Percentiles rank a stretch among this genome's conserved stretches.
phyloP scores from a whole-genome alignment of 2,113 vertebrate genomes.

The Python bivittatus region DNA sequence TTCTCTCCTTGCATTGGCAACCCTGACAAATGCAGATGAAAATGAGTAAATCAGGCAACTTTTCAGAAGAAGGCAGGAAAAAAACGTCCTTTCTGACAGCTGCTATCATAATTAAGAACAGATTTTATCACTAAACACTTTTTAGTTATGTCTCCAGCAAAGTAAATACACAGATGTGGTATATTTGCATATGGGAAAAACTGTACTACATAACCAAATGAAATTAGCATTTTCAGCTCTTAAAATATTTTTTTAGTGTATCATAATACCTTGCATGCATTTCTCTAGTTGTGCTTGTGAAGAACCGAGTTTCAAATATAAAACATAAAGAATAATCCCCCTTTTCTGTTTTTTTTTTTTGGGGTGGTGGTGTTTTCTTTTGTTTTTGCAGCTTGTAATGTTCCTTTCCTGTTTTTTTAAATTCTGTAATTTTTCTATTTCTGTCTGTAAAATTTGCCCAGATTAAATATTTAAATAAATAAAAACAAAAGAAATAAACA shows the following conservation, averaged over 20 bases:
- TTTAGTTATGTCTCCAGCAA: slow-evolving; percentile 76
- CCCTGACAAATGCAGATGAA: slow-evolving; percentile 74
- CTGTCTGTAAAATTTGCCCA: neutral
- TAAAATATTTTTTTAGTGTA: slow-evolving; percentile 67
- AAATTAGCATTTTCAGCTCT: slow-evolving; percentile 70
- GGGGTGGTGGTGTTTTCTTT: neutral
- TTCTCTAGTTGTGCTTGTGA: slow-evolving; percentile 60
- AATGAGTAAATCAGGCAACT: slow-evolving; percentile 78
- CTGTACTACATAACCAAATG: slow-evolving; percentile 59
- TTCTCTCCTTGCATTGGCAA: slow-evolving; percentile 73
- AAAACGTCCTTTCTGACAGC: slow-evolving; percentile 76
- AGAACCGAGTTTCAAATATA: slow-evolving; percentile 51
- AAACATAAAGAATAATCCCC: slow-evolving; percentile 2
- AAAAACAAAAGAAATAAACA: slow-evolving; percentile 48
- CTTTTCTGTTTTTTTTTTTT: neutral
- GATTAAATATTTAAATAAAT: no score
- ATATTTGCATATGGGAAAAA: slow-evolving; percentile 73
- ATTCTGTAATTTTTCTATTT: neutral
- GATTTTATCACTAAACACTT: slow-evolving; percentile 82
- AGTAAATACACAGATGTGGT: slow-evolving; percentile 83
- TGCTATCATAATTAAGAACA: slow-evolving; percentile 85
- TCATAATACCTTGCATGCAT: slow-evolving; percentile 59
- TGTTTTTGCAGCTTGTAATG: neutral
- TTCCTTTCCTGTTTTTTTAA: neutral
- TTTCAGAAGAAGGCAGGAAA: slow-evolving; percentile 72